phyloP scores from a whole-genome alignment of 2,797 vertebrate species.

The Tokudaia tokunoshimensis region DNA sequence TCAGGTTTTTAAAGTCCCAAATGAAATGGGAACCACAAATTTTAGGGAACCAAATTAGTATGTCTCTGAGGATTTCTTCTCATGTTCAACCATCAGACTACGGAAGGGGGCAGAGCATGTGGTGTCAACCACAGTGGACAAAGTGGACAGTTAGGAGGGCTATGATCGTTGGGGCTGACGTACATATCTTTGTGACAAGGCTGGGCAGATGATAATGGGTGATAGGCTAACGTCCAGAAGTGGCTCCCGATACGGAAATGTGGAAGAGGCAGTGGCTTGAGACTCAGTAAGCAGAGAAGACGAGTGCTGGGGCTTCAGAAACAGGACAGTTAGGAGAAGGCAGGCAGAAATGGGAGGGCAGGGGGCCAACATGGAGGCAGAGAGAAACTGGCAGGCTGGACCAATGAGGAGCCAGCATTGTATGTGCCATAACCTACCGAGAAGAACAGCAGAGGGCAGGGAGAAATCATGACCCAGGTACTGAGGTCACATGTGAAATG shows the following conservation, averaged over 20 bases:
- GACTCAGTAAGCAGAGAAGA: not conserved
- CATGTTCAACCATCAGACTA: not conserved
- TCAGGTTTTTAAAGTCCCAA: not conserved
- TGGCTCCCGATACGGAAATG: not conserved
- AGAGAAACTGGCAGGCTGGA: not conserved
- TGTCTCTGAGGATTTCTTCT: conserved; percentile 20
- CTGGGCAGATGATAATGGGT: not conserved
- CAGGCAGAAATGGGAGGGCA: not conserved
- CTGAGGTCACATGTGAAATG: not conserved
- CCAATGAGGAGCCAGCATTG: not conserved
- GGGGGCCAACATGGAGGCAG: not conserved
- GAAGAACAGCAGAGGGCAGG: not conserved
- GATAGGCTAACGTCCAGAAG: not conserved
- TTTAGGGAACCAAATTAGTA: conserved; percentile 36
- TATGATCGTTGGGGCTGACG: not conserved
- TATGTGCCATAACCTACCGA: too few relatives aligned
- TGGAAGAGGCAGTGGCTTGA: not conserved
- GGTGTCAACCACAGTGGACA: not conserved
- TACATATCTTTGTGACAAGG: not conserved
- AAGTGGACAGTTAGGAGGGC: not conserved
- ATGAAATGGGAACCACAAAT: conserved; percentile 59
- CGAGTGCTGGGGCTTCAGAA: not conserved
- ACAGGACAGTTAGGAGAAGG: not conserved
- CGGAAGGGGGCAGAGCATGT: not conserved
- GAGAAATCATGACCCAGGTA: not conserved